Evolutionary conservation across 2,888 invertebrate genomes (phyloP), one percentile per base, ranked within the genome.

Genomic region (Tanypteryx hageni): DNA sequence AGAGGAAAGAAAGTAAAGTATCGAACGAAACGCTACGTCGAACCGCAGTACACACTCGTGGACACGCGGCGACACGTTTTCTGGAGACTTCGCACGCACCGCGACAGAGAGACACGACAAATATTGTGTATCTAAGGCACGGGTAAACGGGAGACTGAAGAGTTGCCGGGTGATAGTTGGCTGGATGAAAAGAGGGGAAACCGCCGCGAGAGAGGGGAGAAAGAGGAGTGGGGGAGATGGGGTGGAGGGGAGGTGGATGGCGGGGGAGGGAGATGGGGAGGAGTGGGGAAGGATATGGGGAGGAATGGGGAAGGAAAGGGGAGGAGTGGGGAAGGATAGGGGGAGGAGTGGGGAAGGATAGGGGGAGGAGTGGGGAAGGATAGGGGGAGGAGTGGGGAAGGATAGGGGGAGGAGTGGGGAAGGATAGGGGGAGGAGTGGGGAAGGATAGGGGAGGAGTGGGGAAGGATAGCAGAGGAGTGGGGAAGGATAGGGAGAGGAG

Each of bases 51-150:
- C n/a, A 76, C 76, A 76, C 76, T 10, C 27, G 11, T 9, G 27
- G 44, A 27, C 9, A 11, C 4, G 7, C 76, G 22, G n/a, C n/a
- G n/a, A n/a, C n/a, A n/a, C n/a, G n/a, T n/a, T n/a, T n/a, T n/a
- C n/a, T n/a, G n/a, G n/a, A 27, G 27, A 61, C 76, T 10, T 9
- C 76, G 76, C 76, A 10, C 22, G 68, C 18, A 22, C 64, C 64
- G 64, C 7, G 14, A 64, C 64, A 64, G 64, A 64, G 64, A 64
- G n/a, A 64, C 64, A 76, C 76, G 76, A 76, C 76, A 3, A 76
- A 22, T 76, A 76, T 27, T 27, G 76, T 68, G 68, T 22, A 68
- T 68, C 68, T 68, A 22, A 68, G 68, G 68, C 68, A 68, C 68
- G 68, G 22, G 68, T 22, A 64, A 64, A 64, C 16, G 64, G 18